Base-by-base conservation (phyloP, 1,140 invertebrate genomes). In the Neodiprion lecontei region DNA sequence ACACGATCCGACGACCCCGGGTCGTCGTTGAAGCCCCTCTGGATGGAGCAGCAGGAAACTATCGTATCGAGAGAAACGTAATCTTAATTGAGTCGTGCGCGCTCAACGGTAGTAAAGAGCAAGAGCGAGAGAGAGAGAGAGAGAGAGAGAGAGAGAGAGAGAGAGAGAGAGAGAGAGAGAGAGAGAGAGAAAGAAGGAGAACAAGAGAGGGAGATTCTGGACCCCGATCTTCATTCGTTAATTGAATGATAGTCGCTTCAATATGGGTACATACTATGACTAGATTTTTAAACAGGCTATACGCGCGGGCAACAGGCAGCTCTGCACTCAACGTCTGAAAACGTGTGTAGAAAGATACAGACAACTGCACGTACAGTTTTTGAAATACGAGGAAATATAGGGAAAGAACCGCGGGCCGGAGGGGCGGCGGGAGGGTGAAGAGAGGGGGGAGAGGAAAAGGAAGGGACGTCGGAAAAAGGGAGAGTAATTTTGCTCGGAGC, bases 401-500 rank as follows among this genome's bases (percentile, higher is more conserved):
- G 50, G 40, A 48, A 11, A 67, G 67, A 12, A 68, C 12, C 67
- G 66, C 40, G 70, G 67, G 65, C 72, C 67, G 48, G 10, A 11
- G 49, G 9, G 5, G 47, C 10, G 71, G 7, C 14, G 28, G 53
- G 21, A 71, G 21, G 53, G 12, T 17, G 1, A 10, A 11, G 7
- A 40, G 67, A 8, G 14, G 14, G 23, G 12, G 9, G 61, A 21
- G 69, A 28, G 72, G 48, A 67, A n/a, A 14, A 50, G 67, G 48
- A 47, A 40, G 8, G 12, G 61, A 8, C 9, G 50, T 12, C 67
- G 21, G n/a, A 7, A 17, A 47, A 66, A 72, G 5, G 47, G 17
- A 66, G 12, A 47, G 76, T 75, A 77, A 79, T 77, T 79, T 76
- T 76, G 75, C 77, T 77, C 65, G 76, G 48, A 69, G 72, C 48